Evolutionary conservation across 2,888 invertebrate genomes (phyloP), one percentile per base, ranked within the genome.

Genomic region (Hemaris fuciformis): DNA sequence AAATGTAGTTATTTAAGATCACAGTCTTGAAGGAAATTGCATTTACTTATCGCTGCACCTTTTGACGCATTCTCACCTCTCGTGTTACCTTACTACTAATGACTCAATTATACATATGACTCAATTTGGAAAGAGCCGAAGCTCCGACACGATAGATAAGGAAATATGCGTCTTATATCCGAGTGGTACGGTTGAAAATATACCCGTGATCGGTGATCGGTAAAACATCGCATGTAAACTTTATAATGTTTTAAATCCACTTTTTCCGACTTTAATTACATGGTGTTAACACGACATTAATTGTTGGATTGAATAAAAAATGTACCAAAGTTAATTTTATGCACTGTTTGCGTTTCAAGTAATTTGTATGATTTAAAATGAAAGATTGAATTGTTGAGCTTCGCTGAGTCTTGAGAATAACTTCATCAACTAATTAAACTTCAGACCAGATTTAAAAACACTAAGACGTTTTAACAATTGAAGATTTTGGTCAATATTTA

Each of bases 61-160:
- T 85, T 81, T 83, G 81, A 84, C 78, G 82, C 77, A 85, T 84
- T 83, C 81, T 79, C 85, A 83, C 84, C 81, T 85, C 82, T 82
- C 76, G 72, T 77, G 81, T 83, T 83, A 76, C 83, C 77, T 73
- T 77, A 74, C 72, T 79, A 78, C 83, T 88, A 87, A 88, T 87
- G 83, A 87, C 83, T 88, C 83, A 87, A 88, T 88, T 89, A 84
- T 78, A 79, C 75, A 73, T 63, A 67, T 66, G 70, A 74, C 65
- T 66, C 64, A 66, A 62, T 61, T 68, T 61, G 63, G 67, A 68
- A 74, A 67, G 58, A 65, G 61, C 65, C 48, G 18, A 60, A 2
- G 34, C 18, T 18, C 65, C 46, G 3, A 15, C 8, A 15, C 13
- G 18, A 13, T 22, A 41, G 8, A 41, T 53, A 7, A 18, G 41